A percentile compares a stretch with the other conserved stretches of the same genome.
Evolutionary conservation across 1,140 invertebrate genomes (phyloP).

Genomic region (Ruditapes philippinarum): DNA sequence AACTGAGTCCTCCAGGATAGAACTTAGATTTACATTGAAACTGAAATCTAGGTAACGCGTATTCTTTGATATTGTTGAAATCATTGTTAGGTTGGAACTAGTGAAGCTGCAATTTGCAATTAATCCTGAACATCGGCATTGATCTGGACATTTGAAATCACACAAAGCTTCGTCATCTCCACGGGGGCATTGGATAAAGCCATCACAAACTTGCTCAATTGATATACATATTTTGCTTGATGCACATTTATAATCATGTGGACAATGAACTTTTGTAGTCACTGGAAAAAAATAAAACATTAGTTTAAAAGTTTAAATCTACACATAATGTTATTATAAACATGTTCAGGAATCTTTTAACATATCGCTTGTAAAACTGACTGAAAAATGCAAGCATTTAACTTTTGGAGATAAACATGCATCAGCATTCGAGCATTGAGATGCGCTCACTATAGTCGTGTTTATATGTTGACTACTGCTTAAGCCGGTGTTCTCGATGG

Average conservation of each 20-base stretch:
- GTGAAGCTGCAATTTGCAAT: neutral
- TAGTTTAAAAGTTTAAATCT: too few relatives aligned
- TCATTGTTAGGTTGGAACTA: neutral
- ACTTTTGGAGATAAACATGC: too few relatives aligned
- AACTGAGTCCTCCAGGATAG: neutral
- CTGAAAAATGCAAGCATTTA: too few relatives aligned
- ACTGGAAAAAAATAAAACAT: neutral
- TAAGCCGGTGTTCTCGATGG: too few relatives aligned
- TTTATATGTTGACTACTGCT: too few relatives aligned
- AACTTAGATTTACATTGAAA: neutral
- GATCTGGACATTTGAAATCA: neutral
- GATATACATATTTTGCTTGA: neutral
- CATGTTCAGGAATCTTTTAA: too few relatives aligned
- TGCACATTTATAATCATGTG: too few relatives aligned
- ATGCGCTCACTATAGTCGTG: too few relatives aligned
- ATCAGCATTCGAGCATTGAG: too few relatives aligned
- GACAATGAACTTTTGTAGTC: neutral
- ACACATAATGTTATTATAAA: too few relatives aligned
- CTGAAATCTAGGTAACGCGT: neutral
- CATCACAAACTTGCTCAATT: neutral
- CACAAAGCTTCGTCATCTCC: conserved; percentile 15
- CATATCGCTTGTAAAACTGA: too few relatives aligned
- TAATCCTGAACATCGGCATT: neutral
- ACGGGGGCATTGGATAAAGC: neutral
- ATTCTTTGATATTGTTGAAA: neutral